phyloP scores from a whole-genome alignment of 2,113 vertebrate genomes.

The Cettia cetti region DNA sequence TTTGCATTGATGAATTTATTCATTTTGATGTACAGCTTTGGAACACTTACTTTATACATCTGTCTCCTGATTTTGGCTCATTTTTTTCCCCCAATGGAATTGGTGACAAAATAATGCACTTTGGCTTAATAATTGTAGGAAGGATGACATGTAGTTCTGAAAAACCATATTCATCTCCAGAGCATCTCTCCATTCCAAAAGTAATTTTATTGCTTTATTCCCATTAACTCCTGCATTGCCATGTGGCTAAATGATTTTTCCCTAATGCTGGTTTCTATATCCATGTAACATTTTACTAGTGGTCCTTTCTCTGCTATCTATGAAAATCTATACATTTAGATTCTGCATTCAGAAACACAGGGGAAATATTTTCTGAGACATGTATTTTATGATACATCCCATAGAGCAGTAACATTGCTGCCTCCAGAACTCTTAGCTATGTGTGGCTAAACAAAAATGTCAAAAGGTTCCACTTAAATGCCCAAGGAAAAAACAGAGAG shows the following conservation, averaged over 20 bases:
- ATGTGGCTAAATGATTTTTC: background rate
- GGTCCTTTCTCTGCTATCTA: background rate
- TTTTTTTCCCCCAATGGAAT: background rate
- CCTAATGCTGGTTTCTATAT: background rate
- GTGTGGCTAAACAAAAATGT: background rate
- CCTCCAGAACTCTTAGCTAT: background rate
- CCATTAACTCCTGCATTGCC: background rate
- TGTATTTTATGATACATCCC: background rate
- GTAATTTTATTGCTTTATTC: background rate
- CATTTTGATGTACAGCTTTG: background rate
- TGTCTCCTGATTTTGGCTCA: background rate
- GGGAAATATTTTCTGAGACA: background rate
- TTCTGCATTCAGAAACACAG: background rate
- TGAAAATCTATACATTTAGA: background rate
- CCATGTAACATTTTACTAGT: background rate
- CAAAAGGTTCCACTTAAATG: conserved; percentile 9
- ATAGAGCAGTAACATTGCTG: background rate
- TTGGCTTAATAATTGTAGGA: background rate
- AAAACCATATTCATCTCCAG: background rate
- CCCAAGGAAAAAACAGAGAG: background rate
- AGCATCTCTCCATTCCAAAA: background rate
- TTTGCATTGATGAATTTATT: conserved; percentile 17
- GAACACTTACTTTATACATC: background rate
- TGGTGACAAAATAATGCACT: background rate
- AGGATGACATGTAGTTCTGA: background rate